Conservation (phyloP, 2,113 vertebrate genomes). For the Oreamnos americanus region DNA sequence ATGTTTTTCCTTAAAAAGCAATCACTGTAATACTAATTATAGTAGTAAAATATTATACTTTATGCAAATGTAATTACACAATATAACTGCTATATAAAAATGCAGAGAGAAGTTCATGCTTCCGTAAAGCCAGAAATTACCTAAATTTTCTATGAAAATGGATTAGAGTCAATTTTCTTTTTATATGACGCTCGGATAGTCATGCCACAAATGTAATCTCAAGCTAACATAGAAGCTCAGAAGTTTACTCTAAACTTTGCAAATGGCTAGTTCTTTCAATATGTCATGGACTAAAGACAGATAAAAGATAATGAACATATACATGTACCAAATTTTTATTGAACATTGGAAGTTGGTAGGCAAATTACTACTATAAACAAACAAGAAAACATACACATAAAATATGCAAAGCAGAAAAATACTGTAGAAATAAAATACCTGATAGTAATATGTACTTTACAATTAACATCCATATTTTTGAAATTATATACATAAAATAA, state of each 20-base stretch:
- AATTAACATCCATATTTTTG: neutral
- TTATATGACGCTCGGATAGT: neutral
- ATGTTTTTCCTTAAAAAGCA: constrained; percentile 54
- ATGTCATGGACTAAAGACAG: neutral
- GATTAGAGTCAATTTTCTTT: constrained; percentile 9
- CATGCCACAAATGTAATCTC: neutral
- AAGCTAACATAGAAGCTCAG: neutral
- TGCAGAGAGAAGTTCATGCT: constrained; percentile 35
- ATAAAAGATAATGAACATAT: neutral
- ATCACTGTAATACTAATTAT: constrained; percentile 49
- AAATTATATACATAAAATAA: neutral
- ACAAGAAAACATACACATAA: neutral
- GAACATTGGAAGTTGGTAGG: neutral
- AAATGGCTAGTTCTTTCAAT: neutral
- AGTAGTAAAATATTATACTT: constrained; percentile 57
- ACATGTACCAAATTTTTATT: neutral
- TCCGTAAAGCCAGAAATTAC: constrained; percentile 38
- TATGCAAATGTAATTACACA: constrained; percentile 56
- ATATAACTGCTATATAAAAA: constrained; percentile 62
- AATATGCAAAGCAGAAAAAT: neutral
- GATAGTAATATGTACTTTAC: neutral
- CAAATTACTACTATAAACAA: constrained; percentile 26
- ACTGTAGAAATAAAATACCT: neutral
- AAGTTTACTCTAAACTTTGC: constrained; percentile 13
- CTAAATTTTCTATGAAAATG: constrained; percentile 49